Evolutionary conservation across 2,888 invertebrate genomes (phyloP).

Genomic region (Gastrophysa polygoni): DNA sequence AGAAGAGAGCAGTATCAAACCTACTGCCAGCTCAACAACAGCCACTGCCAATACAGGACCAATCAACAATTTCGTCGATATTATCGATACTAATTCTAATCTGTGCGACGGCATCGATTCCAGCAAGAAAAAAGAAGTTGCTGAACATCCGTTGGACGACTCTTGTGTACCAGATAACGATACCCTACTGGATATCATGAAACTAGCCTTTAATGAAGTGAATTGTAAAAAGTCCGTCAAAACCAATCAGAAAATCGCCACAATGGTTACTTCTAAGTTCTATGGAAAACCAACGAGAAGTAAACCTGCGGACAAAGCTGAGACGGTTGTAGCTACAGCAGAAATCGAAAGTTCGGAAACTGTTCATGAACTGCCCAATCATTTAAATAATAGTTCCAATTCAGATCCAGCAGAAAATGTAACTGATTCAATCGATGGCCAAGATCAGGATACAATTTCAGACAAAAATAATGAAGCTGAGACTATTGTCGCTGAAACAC

Average conservation of each 20-base stretch:
- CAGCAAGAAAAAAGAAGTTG: slow-evolving; percentile 17
- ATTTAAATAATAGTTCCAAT: background rate
- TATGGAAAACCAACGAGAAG: slow-evolving; percentile 23
- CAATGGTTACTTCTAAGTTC: slow-evolving; percentile 21
- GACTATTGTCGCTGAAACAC: background rate
- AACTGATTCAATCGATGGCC: background rate
- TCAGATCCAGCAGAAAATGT: background rate
- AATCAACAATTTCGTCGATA: slow-evolving; percentile 26
- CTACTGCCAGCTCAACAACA: slow-evolving; percentile 10
- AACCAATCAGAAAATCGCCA: slow-evolving; percentile 1
- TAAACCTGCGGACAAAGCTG: slow-evolving; percentile 16
- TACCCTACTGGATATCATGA: slow-evolving; percentile 64
- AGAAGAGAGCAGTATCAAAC: slow-evolving; percentile 27
- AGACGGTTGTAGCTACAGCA: slow-evolving; percentile 1
- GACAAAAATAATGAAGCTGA: background rate
- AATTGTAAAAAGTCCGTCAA: slow-evolving; percentile 30
- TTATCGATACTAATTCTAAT: slow-evolving; percentile 54
- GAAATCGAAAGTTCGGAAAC: background rate
- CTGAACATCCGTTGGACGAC: slow-evolving; percentile 46
- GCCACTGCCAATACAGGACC: slow-evolving; percentile 31
- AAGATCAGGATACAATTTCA: background rate
- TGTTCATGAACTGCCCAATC: background rate
- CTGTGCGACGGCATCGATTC: slow-evolving; percentile 42
- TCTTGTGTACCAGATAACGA: slow-evolving; percentile 63
- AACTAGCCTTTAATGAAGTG: slow-evolving; percentile 61